A percentile compares a stretch with the other conserved stretches of the same genome.
Evolutionary conservation across 2,888 invertebrate species (phyloP).

Genomic region (Nemotelus nigrinus): DNA sequence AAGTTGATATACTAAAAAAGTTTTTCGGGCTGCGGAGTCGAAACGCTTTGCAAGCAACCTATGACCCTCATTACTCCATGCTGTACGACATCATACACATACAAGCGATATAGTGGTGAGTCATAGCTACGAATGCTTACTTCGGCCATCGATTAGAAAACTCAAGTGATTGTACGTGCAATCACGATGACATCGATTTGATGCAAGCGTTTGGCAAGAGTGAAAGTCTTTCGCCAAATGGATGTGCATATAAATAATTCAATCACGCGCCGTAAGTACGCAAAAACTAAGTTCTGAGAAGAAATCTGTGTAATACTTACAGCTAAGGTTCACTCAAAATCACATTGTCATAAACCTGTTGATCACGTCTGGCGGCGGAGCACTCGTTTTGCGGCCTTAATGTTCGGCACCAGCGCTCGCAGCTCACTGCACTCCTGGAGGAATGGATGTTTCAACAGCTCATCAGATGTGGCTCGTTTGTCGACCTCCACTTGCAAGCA

Average conservation of each 20-base stretch:
- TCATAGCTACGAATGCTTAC: too few species aligned
- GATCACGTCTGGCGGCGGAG: conserved; percentile 66
- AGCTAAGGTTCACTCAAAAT: conserved; percentile 22
- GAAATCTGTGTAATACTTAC: conserved; percentile 22
- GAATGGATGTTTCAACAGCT: conserved; percentile 90
- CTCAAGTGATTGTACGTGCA: not conserved
- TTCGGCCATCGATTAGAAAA: not conserved
- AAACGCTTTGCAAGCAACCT: not conserved
- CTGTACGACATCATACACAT: not conserved
- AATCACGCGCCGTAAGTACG: not conserved
- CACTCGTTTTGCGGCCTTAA: conserved; percentile 89
- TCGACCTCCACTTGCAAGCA: conserved; percentile 93
- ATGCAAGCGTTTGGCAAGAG: not conserved
- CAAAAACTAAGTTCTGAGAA: not conserved
- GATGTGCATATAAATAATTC: not conserved
- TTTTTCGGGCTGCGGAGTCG: not conserved
- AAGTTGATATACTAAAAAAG: not conserved
- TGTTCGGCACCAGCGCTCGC: conserved; percentile 84
- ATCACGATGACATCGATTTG: not conserved
- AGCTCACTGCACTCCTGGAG: conserved; percentile 86
- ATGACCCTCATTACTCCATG: conserved; percentile 11
- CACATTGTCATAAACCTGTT: conserved; percentile 34
- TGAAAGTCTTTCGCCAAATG: conserved; percentile 18
- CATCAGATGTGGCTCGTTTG: conserved; percentile 85
- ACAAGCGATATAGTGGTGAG: too few species aligned